These are phyloP conservation scores for Caenorhabditis afra DNA, from an alignment of 2,888 invertebrate species.

Conservation along the genomic window DNA sequence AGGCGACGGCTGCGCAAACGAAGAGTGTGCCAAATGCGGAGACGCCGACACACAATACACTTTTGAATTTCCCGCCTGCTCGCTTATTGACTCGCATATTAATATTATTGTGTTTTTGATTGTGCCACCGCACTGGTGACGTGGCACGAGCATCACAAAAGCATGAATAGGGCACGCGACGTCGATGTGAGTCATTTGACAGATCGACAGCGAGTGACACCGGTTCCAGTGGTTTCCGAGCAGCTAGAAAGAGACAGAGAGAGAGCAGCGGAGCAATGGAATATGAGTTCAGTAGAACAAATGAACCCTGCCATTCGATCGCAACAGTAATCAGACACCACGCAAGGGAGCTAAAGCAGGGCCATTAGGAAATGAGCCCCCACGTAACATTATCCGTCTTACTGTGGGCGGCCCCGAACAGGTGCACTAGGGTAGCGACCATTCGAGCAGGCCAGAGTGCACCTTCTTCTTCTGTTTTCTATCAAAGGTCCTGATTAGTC, in stretches of 20 bases:
- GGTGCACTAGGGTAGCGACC: too few relatives aligned
- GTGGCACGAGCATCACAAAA: slow-evolving; percentile 20
- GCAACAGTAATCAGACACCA: slow-evolving; percentile 28
- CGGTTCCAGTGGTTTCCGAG: slow-evolving; percentile 33
- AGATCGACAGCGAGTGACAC: slow-evolving; percentile 24
- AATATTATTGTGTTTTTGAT: slow-evolving; percentile 53
- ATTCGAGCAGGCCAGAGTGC: too few relatives aligned
- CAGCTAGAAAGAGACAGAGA: background rate
- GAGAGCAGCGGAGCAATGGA: slow-evolving; percentile 13
- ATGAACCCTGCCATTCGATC: background rate
- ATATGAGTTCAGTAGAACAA: too few relatives aligned
- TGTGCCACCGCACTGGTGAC: slow-evolving; percentile 36
- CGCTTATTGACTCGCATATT: slow-evolving; percentile 54
- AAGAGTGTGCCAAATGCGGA: slow-evolving; percentile 26
- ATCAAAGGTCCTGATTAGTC: too few relatives aligned
- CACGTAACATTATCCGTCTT: slow-evolving; percentile 17
- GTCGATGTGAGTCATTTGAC: slow-evolving; percentile 29
- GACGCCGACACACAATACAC: slow-evolving; percentile 3
- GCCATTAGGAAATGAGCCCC: slow-evolving; percentile 42
- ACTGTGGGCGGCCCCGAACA: slow-evolving; percentile 9
- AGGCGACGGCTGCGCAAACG: slow-evolving; percentile 40
- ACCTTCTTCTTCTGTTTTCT: too few relatives aligned
- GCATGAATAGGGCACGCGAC: slow-evolving; percentile 12
- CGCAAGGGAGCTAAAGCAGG: too few relatives aligned
- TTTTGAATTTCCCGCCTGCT: slow-evolving; percentile 43